phyloP scores from a whole-genome alignment of 2,113 vertebrate species.

The Vidua chalybeata region DNA sequence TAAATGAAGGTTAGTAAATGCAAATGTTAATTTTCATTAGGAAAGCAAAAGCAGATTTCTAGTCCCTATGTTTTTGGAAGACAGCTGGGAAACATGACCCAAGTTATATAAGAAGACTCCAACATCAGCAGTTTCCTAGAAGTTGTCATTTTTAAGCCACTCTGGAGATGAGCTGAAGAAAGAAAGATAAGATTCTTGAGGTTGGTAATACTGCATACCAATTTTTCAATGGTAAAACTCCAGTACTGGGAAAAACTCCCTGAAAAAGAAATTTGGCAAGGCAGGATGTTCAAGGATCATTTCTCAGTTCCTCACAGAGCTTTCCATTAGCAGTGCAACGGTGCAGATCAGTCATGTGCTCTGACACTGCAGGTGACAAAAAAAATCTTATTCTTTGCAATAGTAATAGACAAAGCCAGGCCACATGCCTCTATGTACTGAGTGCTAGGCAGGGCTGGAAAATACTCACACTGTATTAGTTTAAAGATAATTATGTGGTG shows the following conservation, averaged over 20 bases:
- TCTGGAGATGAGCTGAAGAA: background rate
- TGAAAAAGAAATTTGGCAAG: background rate
- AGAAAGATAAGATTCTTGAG: background rate
- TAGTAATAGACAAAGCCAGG: background rate
- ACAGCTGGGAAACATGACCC: background rate
- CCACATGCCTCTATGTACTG: background rate
- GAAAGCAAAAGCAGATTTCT: constrained; percentile 3
- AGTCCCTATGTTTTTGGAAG: background rate
- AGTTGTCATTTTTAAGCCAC: background rate
- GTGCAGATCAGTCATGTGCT: rapidly evolving
- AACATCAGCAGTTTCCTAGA: background rate
- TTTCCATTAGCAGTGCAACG: background rate
- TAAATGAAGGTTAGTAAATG: background rate
- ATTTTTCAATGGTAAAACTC: background rate
- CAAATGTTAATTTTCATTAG: background rate
- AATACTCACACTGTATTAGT: background rate
- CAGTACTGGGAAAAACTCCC: background rate
- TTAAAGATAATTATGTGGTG: background rate
- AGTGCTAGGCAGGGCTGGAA: background rate
- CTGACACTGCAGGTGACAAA: background rate
- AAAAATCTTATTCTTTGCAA: background rate
- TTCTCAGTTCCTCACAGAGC: background rate
- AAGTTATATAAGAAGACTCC: background rate
- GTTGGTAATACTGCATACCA: background rate
- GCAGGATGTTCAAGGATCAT: background rate